phyloP scores from a whole-genome alignment of 2,888 invertebrate species.

The Seira ritae region DNA sequence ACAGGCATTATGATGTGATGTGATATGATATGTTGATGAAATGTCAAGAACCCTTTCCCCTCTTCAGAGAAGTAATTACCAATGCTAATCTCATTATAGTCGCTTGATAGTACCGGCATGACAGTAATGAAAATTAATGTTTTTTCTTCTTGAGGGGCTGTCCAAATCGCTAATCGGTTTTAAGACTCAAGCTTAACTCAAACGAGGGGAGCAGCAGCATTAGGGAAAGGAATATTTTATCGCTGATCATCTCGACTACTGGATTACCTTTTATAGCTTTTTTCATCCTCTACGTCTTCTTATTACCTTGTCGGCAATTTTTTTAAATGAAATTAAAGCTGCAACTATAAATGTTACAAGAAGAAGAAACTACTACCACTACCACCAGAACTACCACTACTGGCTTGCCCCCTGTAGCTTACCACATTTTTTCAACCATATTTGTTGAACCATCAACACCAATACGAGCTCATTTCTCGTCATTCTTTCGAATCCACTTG shows the following conservation, averaged over 20 bases:
- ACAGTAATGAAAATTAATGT: too few relatives aligned
- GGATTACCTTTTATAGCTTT: constrained; percentile 62
- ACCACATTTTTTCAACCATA: constrained; percentile 56
- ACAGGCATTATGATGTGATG: too few relatives aligned
- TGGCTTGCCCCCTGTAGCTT: constrained; percentile 23
- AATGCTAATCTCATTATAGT: too few relatives aligned
- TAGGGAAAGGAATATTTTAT: constrained; percentile 44
- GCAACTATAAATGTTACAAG: constrained; percentile 40
- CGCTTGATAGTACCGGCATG: too few relatives aligned
- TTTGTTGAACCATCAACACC: constrained; percentile 38
- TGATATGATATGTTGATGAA: too few relatives aligned
- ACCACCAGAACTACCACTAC: constrained; percentile 35
- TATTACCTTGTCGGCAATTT: constrained; percentile 62
- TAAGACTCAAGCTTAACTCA: too few relatives aligned
- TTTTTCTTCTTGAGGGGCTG: too few relatives aligned
- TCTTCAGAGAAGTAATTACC: too few relatives aligned
- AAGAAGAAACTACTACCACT: constrained; percentile 41
- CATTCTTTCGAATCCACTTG: constrained; percentile 7
- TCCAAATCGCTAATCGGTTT: too few relatives aligned
- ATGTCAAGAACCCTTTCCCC: too few relatives aligned
- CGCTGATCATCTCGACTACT: constrained; percentile 59
- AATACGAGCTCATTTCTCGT: constrained; percentile 25
- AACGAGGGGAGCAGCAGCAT: too few relatives aligned
- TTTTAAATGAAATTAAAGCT: constrained; percentile 55
- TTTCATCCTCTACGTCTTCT: background rate